Percentiles rank a stretch among this genome's conserved stretches.
phyloP scores from a whole-genome alignment of 2,888 invertebrate genomes.

The Graphium colonna region DNA sequence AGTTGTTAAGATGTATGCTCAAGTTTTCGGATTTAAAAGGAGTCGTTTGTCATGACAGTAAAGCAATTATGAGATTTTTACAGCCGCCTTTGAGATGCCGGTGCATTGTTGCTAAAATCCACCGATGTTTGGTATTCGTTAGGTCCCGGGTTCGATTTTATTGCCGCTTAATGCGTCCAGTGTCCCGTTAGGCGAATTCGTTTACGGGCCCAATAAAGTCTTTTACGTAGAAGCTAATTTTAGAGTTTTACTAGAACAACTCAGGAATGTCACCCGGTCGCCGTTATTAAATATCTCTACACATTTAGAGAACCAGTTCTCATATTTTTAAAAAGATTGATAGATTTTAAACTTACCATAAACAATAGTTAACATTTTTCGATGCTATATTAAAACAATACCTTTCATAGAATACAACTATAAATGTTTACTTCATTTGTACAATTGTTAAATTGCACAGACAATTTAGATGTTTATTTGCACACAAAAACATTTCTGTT shows the following conservation, averaged over 20 bases:
- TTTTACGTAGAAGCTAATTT: too few species aligned
- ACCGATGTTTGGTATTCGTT: constrained; percentile 7
- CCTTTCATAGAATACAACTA: not conserved
- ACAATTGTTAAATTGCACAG: not conserved
- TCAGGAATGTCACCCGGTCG: too few species aligned
- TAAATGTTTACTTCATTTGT: not conserved
- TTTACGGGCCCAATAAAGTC: constrained; percentile 17
- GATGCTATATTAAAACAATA: not conserved
- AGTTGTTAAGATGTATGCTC: constrained; percentile 13
- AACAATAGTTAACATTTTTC: not conserved
- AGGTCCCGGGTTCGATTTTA: constrained; percentile 34
- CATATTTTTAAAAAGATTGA: not conserved
- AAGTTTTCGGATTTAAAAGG: constrained; percentile 15
- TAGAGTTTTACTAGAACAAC: too few species aligned
- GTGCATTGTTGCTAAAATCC: constrained; percentile 32
- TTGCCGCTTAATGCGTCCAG: constrained; percentile 39
- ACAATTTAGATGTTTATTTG: too few species aligned
- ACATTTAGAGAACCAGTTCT: not conserved
- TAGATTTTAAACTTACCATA: not conserved
- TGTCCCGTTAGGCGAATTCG: constrained; percentile 21
- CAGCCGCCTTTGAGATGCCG: constrained; percentile 52
- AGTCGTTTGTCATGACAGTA: constrained; percentile 28
- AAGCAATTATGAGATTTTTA: constrained; percentile 58
- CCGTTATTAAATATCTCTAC: too few species aligned
- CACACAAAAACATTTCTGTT: too few species aligned